Conservation (phyloP, 2,113 vertebrate species). For the Perccottus glenii region DNA sequence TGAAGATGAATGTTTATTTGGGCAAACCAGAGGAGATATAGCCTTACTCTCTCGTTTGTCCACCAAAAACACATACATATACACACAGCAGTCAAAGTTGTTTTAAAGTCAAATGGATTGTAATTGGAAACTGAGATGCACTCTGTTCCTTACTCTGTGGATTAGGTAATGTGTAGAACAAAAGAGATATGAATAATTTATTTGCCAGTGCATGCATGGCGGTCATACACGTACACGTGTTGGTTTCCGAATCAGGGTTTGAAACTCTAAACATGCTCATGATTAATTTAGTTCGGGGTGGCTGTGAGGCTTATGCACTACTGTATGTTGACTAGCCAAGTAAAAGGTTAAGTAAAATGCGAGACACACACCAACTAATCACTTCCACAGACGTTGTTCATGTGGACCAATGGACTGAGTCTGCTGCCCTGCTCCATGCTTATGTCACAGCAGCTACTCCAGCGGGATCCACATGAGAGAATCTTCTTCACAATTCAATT, state of each 20-base stretch:
- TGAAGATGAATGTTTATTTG: constrained; percentile 63
- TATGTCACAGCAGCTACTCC: background rate
- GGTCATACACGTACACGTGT: constrained; percentile 73
- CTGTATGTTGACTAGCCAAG: background rate
- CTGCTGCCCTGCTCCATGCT: background rate
- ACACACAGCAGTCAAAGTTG: constrained; percentile 72
- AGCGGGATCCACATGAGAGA: too few relatives aligned
- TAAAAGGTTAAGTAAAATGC: background rate
- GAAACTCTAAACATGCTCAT: constrained; percentile 36
- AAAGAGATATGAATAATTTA: constrained; percentile 81
- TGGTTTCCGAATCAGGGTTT: constrained; percentile 59
- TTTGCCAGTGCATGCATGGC: constrained; percentile 53
- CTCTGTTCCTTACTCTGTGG: constrained; percentile 63
- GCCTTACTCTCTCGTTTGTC: constrained; percentile 31
- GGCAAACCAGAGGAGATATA: constrained; percentile 43
- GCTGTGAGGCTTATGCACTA: background rate
- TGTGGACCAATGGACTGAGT: background rate
- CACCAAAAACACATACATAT: constrained; percentile 15
- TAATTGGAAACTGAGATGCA: constrained; percentile 67
- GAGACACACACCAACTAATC: background rate
- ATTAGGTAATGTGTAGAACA: constrained; percentile 79
- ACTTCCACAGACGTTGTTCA: background rate
- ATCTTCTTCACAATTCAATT: too few relatives aligned
- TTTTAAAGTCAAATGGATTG: constrained; percentile 84
- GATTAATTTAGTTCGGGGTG: constrained; percentile 5